Percentiles rank a stretch among this genome's conserved stretches.
phyloP scores from a whole-genome alignment of 2,797 vertebrate species.

The Carcharodon carcharias region DNA sequence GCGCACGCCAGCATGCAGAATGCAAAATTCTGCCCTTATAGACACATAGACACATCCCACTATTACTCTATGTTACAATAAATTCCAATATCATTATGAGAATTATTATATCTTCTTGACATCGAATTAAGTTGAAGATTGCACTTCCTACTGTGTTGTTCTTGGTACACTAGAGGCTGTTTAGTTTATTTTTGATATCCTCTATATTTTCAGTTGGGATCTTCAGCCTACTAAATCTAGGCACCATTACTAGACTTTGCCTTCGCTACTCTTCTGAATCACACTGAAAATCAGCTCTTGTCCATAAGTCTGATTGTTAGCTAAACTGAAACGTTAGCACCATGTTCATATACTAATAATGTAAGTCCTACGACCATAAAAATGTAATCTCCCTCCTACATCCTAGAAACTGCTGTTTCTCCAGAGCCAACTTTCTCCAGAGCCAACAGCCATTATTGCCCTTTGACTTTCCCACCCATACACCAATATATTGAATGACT shows the following conservation, averaged over 20 bases:
- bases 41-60: too few relatives aligned
- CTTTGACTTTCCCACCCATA: neutral
- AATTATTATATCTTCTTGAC: too few relatives aligned
- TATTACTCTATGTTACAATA: too few relatives aligned
- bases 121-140: neutral
- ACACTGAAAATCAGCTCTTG: neutral
- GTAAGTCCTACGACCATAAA: neutral
- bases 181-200: neutral
- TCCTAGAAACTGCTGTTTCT: neutral
- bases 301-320: neutral
- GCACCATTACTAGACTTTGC: neutral
- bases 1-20: too few relatives aligned
- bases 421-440: neutral
- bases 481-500: neutral
- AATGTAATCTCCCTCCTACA: constrained; percentile 13
- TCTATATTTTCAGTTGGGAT: neutral
- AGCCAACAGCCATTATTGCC: neutral
- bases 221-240: neutral
- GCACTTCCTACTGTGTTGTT: neutral
- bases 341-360: neutral
- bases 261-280: neutral
- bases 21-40: too few relatives aligned
- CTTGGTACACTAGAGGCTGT: neutral
- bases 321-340: neutral
- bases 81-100: too few relatives aligned